Evolutionary conservation across 2,888 invertebrate species (phyloP), one percentile per base, ranked within the genome.

Genomic region (Folsomia manolachei): DNA sequence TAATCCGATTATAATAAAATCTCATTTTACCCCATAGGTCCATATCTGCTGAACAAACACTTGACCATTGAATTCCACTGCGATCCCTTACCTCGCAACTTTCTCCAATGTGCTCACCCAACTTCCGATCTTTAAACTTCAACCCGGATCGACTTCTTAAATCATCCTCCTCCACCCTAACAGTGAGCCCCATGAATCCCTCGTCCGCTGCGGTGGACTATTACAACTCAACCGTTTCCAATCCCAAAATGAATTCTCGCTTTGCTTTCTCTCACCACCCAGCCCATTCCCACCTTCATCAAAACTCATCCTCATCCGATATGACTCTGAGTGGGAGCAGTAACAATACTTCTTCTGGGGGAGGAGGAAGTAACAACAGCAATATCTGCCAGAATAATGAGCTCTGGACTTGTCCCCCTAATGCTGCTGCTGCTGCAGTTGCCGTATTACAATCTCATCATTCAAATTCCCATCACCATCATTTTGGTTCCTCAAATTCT

Each of bases 201-300:
- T 7, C 60, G 19, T 4, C 63, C 63, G n/a, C 4, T 60, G 19
- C 60, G 7, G 7, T n/a, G 19, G 25, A n/a, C 63, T 24, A 24
- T n/a, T 63, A 24, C 23, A 63, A 18, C 24, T 24, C 23, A 25
- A 11, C 60, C 51, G 66, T 25, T 70, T 70, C 27, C 19, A 67
- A 51, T 73, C n/a, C 75, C 18, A 71, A 75, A 11, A 79, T 79
- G 79, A 79, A 79, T 71, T 78, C 79, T n/a, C 70, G 79, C 27
- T 79, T 79, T 67, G 62, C 79, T n/a, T 79, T 79, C 62, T 71
- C 76, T n/a, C 77, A 77, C 39, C 79, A 79, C 27, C 78, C 76
- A 61, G 73, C 73, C 1, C 74, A 74, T 64, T 26, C 74, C n/a
- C 74, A 74, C 27, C 71, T 74, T 25, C 74, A 74, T 52, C 74